phyloP scores from a whole-genome alignment of 2,113 vertebrate genomes.

The Isichthys henryi region DNA sequence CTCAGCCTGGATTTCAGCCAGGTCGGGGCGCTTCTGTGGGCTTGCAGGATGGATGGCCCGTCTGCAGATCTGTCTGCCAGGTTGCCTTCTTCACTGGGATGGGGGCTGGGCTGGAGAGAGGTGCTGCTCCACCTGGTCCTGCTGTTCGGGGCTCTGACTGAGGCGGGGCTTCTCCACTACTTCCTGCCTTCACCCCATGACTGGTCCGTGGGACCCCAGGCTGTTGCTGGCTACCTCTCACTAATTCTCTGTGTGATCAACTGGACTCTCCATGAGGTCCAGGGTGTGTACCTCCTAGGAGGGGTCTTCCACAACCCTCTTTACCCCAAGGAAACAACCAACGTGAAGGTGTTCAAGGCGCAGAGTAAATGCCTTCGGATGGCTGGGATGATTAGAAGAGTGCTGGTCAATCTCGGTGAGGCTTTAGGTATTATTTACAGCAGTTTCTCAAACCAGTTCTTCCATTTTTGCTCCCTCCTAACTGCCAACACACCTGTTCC shows the following conservation, averaged over 20 bases:
- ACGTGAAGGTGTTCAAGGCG: conserved; percentile 71
- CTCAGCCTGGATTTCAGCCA: conserved; percentile 86
- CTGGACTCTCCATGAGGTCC: conserved; percentile 82
- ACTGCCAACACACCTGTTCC: background rate
- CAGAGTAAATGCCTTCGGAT: conserved; percentile 70
- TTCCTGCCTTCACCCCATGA: conserved; percentile 56
- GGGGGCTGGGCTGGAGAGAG: conserved; percentile 66
- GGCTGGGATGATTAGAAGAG: conserved; percentile 74
- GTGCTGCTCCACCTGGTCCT: conserved; percentile 65
- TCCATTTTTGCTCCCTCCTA: background rate
- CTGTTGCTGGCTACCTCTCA: conserved; percentile 70
- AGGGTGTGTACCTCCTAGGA: conserved; percentile 78
- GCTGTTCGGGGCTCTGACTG: conserved; percentile 65
- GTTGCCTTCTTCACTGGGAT: conserved; percentile 47
- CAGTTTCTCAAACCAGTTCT: background rate
- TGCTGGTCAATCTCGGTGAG: conserved; percentile 86
- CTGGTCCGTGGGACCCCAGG: conserved; percentile 62
- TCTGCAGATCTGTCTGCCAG: conserved; percentile 36
- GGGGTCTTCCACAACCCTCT: conserved; percentile 86
- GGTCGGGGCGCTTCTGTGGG: conserved; percentile 58
- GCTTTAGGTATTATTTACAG: background rate
- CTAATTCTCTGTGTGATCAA: conserved; percentile 65
- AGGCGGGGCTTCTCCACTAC: conserved; percentile 75
- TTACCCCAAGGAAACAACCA: conserved; percentile 79
- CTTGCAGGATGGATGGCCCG: conserved; percentile 44